phyloP scores from a whole-genome alignment of 2,888 invertebrate species.

The Diogma glabrata region DNA sequence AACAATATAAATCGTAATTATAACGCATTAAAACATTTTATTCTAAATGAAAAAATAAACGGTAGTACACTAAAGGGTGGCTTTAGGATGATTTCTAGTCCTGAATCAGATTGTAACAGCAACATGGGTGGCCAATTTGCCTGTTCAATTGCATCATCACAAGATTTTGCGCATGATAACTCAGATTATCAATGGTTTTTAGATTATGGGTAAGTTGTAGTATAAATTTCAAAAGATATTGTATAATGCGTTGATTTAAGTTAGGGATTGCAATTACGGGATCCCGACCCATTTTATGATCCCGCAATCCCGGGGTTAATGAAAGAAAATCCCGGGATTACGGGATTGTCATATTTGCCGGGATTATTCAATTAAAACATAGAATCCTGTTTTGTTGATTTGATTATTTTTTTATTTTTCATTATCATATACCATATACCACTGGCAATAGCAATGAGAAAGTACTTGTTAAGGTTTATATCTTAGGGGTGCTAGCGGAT shows the following conservation, averaged over 20 bases:
- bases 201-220: slow-evolving; percentile 60
- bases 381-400: no score
- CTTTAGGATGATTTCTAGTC: slow-evolving; percentile 25
- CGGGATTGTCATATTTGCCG: neutral
- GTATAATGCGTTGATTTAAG: no score
- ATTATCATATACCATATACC: no score
- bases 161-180: slow-evolving; percentile 70
- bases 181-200: slow-evolving; percentile 87
- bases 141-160: slow-evolving; percentile 36
- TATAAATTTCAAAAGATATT: no score
- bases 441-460: no score
- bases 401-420: no score
- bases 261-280: neutral
- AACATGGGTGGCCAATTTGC: slow-evolving; percentile 29
- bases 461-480: no score
- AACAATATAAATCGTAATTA: slow-evolving; percentile 37
- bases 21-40: slow-evolving; percentile 34
- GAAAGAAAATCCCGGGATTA: neutral
- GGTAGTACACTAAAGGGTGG: slow-evolving; percentile 11
- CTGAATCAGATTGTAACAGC: slow-evolving; percentile 35
- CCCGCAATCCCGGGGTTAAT: neutral
- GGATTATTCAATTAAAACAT: neutral
- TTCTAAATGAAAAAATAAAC: slow-evolving; percentile 33
- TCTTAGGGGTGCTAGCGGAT: no score
- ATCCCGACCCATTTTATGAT: neutral